Conservation (phyloP, 2,797 vertebrate genomes). For the Lepus oiostolus region DNA sequence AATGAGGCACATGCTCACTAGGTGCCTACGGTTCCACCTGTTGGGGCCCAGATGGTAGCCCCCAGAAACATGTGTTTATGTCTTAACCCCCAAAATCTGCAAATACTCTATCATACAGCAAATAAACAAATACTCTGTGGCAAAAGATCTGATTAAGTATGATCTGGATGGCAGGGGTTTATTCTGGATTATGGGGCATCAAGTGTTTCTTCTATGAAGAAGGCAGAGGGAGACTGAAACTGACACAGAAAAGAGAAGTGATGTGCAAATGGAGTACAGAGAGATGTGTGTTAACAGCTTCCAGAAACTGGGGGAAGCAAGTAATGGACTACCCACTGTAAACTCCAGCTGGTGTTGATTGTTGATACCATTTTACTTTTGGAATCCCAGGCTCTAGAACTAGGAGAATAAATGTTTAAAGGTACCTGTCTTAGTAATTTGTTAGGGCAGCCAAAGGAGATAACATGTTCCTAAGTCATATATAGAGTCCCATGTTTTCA, state of each 20-base stretch:
- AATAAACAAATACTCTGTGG: neutral
- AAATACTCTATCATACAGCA: neutral
- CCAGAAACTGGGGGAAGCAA: neutral
- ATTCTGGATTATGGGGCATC: neutral
- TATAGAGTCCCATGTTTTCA: neutral
- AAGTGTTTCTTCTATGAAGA: neutral
- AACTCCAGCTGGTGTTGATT: neutral
- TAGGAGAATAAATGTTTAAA: neutral
- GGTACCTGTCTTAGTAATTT: neutral
- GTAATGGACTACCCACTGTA: accelerated
- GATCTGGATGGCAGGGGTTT: neutral
- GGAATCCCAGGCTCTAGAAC: neutral
- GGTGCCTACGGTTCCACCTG: too few relatives aligned
- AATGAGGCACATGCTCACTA: accelerated
- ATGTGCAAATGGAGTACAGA: neutral
- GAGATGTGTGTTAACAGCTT: too few relatives aligned
- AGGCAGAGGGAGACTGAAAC: neutral
- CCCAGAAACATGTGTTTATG: neutral
- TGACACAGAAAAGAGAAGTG: neutral
- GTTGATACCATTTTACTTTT: neutral
- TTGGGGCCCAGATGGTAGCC: neutral
- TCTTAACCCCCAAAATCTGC: neutral
- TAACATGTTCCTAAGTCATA: neutral
- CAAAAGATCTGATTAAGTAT: neutral
- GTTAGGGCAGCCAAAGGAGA: neutral